Evolutionary conservation across 1,140 invertebrate genomes (phyloP), one percentile per base, ranked within the genome.

Genomic region (Drosophila erecta): DNA sequence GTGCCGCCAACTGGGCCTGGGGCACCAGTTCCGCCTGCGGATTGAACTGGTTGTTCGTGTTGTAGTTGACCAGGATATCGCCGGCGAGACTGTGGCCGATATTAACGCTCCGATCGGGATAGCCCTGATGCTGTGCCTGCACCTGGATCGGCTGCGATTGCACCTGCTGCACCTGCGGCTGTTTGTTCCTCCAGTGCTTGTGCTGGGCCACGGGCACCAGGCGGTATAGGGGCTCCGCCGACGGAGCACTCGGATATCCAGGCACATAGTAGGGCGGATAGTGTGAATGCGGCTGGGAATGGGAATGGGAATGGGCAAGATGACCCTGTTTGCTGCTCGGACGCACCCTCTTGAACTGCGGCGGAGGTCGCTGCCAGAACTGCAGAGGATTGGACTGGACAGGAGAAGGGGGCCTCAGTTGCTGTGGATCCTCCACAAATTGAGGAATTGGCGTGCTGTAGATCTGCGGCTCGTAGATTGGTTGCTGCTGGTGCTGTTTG

Each of bases 1-100:
- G 85, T n/a, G 86, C 74, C 37, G 78, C 81, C 20, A 90, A 43
- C 57, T 84, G 81, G 14, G 75, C 58, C 11, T 79, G 79, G 1
- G 83, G 73, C 76, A 80, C 70, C 90, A 94, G 95, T 78, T 96
- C 95, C 50, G 95, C 95, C 57, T 96, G 94, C 0, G 95, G 95
- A 81, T 96, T 95, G 14, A 95, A 92, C 57, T 86, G 83, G 27
- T 86, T 86, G 66, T 86, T 86, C 2, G 40, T 76, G 44, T 83
- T 86, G 59, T 86, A 87, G 66, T 86, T 86, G 11, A 86, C 83
- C 37, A 86, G 47, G 2, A 86, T 87, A 12, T 86, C 83, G 22
- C 83, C 74, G 27, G 83, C 79, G 56, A 86, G 24, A 24, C 83
- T 86, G 41, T 86, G 83, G 3, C 83, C 83, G 2, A 81, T 79